Percentiles rank a stretch among this genome's conserved stretches.
Evolutionary conservation across 2,797 vertebrate genomes (phyloP).

Genomic region (Dryobates pubescens): DNA sequence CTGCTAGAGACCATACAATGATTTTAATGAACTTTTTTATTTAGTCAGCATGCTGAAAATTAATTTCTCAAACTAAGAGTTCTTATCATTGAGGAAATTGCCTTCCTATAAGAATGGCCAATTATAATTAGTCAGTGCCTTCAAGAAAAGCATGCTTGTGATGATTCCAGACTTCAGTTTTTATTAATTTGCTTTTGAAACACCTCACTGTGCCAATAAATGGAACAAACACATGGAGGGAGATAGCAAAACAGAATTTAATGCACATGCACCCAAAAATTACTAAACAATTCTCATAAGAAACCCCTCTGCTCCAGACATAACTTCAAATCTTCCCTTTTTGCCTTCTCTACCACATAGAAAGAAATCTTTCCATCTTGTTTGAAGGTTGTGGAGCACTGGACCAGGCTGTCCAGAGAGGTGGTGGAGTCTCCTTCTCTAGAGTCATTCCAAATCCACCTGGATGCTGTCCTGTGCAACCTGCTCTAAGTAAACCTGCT

Average conservation of each 20-base stretch:
- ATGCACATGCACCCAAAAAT: fast-evolving
- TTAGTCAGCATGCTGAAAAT: conserved; percentile 62
- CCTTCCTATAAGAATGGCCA: background rate
- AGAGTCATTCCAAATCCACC: no score
- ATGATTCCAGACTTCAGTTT: conserved; percentile 25
- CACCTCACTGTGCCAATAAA: background rate
- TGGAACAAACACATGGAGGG: background rate
- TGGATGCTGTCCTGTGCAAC: no score
- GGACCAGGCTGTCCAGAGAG: no score
- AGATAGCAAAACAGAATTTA: background rate
- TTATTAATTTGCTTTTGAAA: background rate
- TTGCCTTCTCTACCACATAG: background rate
- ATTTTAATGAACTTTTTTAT: conserved; percentile 66
- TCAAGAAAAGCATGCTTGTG: background rate
- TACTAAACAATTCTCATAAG: background rate
- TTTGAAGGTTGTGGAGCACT: no score
- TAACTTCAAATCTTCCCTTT: background rate
- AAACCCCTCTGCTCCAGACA: background rate
- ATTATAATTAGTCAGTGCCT: conserved; percentile 5
- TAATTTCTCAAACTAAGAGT: conserved; percentile 64
- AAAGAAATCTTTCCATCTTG: background rate
- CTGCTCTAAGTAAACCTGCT: no score
- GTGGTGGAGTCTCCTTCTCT: no score
- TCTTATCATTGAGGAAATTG: conserved; percentile 55
- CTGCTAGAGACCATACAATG: conserved; percentile 7